These are phyloP conservation scores for zebrafish (Danio rerio) DNA, from an alignment of 2,113 vertebrate species.

Conservation along the genomic window GRCz12tu NC_133181.1:27119501-27120000, in stretches of 20 bases:
- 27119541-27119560: conserved; percentile 50
- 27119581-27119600: conserved; percentile 46
- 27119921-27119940: conserved; percentile 79
- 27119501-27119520: too few relatives aligned
- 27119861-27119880: conserved; percentile 77
- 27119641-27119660: conserved; percentile 52
- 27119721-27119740: conserved; percentile 72
- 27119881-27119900: conserved; percentile 80
- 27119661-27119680: conserved; percentile 64
- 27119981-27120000: conserved; percentile 75
- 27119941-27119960: conserved; percentile 62
- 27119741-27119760: conserved; percentile 77
- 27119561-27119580: conserved; percentile 63
- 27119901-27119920: conserved; percentile 77
- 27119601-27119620: conserved; percentile 20
- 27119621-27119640: conserved; percentile 40
- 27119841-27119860: conserved; percentile 75
- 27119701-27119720: conserved; percentile 71
- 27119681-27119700: conserved; percentile 62
- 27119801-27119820: conserved; percentile 76
- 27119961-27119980: conserved; percentile 77
- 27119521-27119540: conserved; percentile 62
- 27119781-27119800: conserved; percentile 77
- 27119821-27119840: conserved; percentile 69
- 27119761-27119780: conserved; percentile 79